Percentiles rank a stretch among this genome's conserved stretches.
Conservation (phyloP, 2,113 vertebrate species). For the Paralichthys olivaceus region DNA sequence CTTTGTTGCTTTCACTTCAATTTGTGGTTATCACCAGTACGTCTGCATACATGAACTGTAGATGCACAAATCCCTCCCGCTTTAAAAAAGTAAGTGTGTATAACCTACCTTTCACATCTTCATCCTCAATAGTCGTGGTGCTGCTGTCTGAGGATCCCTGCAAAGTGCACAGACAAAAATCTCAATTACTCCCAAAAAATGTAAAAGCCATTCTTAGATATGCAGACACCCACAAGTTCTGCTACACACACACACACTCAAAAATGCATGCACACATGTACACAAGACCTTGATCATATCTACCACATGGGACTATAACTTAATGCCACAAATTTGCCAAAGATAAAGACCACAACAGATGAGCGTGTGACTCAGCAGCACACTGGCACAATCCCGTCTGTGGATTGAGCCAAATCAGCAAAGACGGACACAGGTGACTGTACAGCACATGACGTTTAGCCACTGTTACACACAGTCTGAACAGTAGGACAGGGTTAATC, state of each 20-base stretch:
- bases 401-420: neutral
- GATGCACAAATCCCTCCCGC: too few species aligned
- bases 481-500: conserved; percentile 15
- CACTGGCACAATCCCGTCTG: conserved; percentile 18
- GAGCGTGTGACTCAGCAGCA: conserved; percentile 30
- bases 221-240: neutral
- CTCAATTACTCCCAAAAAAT: neutral
- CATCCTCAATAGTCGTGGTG: conserved; percentile 96
- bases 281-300: conserved; percentile 1
- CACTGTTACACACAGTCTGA: conserved; percentile 8
- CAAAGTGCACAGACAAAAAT: conserved; percentile 38
- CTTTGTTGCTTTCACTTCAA: too few species aligned
- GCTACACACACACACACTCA: neutral
- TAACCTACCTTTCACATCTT: conserved; percentile 93
- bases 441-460: neutral
- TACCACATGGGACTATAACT: neutral
- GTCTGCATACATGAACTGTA: too few species aligned
- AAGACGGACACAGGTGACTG: neutral
- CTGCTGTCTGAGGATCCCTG: conserved; percentile 97
- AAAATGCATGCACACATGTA: conserved; percentile 25
- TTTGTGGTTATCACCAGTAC: too few species aligned
- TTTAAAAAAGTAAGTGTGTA: neutral
- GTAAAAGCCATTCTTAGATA: neutral
- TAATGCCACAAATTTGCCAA: conserved; percentile 9
- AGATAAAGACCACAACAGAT: conserved; percentile 25